These are phyloP conservation scores for Agonopterix heracliana DNA, from an alignment of 2,888 invertebrate species.

Conservation along the genomic window DNA sequence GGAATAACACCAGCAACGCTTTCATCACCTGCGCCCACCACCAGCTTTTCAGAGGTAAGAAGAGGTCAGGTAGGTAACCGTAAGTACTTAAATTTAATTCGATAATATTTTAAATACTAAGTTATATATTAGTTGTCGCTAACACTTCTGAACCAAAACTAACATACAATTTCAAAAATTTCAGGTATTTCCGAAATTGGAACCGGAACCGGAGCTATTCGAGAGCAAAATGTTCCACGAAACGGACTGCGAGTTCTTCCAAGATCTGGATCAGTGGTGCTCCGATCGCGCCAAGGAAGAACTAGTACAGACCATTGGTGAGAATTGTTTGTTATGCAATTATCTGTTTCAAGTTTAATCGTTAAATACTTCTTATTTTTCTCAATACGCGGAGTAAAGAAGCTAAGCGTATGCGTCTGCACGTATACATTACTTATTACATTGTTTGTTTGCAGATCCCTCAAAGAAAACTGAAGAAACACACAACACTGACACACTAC, in stretches of 20 bases:
- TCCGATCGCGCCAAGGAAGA: conserved; percentile 69
- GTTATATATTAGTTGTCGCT: conserved; percentile 36
- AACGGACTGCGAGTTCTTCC: conserved; percentile 81
- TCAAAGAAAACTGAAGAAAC: conserved; percentile 49
- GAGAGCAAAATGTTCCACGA: conserved; percentile 65
- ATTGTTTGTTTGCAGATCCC: conserved; percentile 41
- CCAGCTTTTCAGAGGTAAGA: conserved; percentile 69
- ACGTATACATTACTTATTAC: neutral
- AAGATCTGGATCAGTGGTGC: conserved; percentile 81
- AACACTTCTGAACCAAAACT: conserved; percentile 24
- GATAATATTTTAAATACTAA: conserved; percentile 37
- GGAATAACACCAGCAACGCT: conserved; percentile 41
- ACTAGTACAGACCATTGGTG: conserved; percentile 68
- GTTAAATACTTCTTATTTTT: neutral
- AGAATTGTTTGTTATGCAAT: conserved; percentile 16
- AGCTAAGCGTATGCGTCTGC: neutral
- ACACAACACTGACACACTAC: conserved; percentile 59
- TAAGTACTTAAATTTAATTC: conserved; percentile 47
- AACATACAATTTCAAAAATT: conserved; percentile 41
- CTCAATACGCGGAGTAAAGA: neutral
- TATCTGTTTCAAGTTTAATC: too few relatives aligned
- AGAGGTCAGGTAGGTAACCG: conserved; percentile 29
- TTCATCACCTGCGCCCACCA: conserved; percentile 39
- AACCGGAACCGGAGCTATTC: conserved; percentile 37
- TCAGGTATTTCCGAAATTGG: conserved; percentile 68